Percentiles rank a stretch among this genome's conserved stretches.
These are phyloP conservation scores for Drosophila guanche DNA, from an alignment of 1,140 invertebrate genomes.

Conservation along the genomic window DNA sequence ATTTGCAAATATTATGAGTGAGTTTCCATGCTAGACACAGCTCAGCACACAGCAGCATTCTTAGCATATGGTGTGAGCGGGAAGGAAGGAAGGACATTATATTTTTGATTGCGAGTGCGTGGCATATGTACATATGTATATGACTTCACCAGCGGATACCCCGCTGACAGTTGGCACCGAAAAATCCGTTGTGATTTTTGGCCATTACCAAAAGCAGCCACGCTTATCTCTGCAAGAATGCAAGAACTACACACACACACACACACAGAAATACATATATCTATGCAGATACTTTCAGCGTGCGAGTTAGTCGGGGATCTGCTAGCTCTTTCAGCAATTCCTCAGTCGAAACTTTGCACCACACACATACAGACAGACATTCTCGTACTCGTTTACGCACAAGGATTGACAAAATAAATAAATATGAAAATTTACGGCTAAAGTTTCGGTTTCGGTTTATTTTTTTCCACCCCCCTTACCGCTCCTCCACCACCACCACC, in stretches of 20 bases:
- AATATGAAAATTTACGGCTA: slow-evolving; percentile 80
- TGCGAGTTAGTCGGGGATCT: slow-evolving; percentile 47
- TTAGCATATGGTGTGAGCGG: slow-evolving; percentile 10
- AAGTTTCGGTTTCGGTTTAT: slow-evolving; percentile 43
- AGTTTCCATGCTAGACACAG: slow-evolving; percentile 60
- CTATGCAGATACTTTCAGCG: slow-evolving; percentile 61
- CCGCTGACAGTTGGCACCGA: slow-evolving; percentile 58
- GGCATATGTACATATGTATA: slow-evolving; percentile 29
- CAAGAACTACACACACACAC: slow-evolving; percentile 25
- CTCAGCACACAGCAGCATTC: slow-evolving; percentile 10
- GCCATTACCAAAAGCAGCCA: slow-evolving; percentile 67
- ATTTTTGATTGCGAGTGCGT: slow-evolving; percentile 75
- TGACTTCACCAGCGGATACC: slow-evolving; percentile 26
- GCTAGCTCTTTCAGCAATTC: slow-evolving; percentile 1
- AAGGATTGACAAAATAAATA: slow-evolving; percentile 81
- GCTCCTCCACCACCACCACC: no score
- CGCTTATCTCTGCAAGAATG: slow-evolving; percentile 61
- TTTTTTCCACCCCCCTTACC: slow-evolving; percentile 24
- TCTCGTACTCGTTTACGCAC: slow-evolving; percentile 31
- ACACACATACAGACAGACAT: slow-evolving; percentile 10
- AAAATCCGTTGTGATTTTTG: slow-evolving; percentile 71
- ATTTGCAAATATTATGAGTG: slow-evolving; percentile 82
- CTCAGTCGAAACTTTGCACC: slow-evolving; percentile 54
- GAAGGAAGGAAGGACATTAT: slow-evolving; percentile 41
- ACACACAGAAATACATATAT: slow-evolving; percentile 31